Evolutionary conservation across 2,888 invertebrate species (phyloP).

Genomic region (Falcaria lacertinaria): DNA sequence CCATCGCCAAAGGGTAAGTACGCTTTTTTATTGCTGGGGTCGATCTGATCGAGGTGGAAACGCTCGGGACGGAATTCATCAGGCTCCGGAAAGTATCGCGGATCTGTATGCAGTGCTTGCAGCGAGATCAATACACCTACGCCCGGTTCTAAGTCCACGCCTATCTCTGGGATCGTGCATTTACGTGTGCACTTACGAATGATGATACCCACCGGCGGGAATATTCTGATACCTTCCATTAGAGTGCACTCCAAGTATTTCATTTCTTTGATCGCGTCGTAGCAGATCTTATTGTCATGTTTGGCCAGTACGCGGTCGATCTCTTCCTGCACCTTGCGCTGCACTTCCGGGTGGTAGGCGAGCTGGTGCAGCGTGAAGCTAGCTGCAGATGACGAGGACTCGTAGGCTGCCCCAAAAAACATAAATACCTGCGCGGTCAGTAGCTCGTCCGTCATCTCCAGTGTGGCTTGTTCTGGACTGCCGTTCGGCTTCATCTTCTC

Average conservation of each 20-base stretch:
- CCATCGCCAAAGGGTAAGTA: slow-evolving; percentile 59
- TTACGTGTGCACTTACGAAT: slow-evolving; percentile 34
- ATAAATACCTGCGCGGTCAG: slow-evolving; percentile 29
- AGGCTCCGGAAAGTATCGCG: slow-evolving; percentile 44
- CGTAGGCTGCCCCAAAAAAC: slow-evolving; percentile 31
- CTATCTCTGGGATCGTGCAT: slow-evolving; percentile 42
- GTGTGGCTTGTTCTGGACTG: slow-evolving; percentile 12
- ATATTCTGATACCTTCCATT: slow-evolving; percentile 50
- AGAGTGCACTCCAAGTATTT: slow-evolving; percentile 45
- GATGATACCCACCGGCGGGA: slow-evolving; percentile 49
- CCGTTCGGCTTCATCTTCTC: slow-evolving; percentile 18
- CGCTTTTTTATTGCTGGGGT: slow-evolving; percentile 32
- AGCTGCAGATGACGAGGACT: slow-evolving; percentile 33
- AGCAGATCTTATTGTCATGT: background rate
- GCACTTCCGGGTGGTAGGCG: slow-evolving; percentile 39
- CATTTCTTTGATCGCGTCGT: slow-evolving; percentile 33
- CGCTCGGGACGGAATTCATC: slow-evolving; percentile 46
- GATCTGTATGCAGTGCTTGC: slow-evolving; percentile 48
- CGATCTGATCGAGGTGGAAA: slow-evolving; percentile 35
- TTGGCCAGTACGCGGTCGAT: slow-evolving; percentile 34
- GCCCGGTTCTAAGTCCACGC: slow-evolving; percentile 40
- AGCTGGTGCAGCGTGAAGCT: slow-evolving; percentile 35
- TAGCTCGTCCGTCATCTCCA: slow-evolving; percentile 17
- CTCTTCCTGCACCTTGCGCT: slow-evolving; percentile 38
- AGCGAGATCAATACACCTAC: slow-evolving; percentile 37